Evolutionary conservation across 2,888 invertebrate species (phyloP), one percentile per base, ranked within the genome.

Genomic region (Lycaena phlaeas): DNA sequence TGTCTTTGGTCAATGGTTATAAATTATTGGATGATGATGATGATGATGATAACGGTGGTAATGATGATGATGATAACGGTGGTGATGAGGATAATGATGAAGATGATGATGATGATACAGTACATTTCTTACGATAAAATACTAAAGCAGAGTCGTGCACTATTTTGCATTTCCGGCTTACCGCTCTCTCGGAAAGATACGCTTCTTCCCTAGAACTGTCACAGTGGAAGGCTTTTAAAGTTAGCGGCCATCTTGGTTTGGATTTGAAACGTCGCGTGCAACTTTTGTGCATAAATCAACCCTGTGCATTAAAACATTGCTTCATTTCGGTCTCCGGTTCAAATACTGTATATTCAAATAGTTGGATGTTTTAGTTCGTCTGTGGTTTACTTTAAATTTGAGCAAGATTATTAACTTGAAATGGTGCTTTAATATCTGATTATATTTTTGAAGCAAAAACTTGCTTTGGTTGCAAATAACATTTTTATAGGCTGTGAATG

Each of bases 231-330:
- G n/a, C n/a, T n/a, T n/a, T n/a, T 18, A 11, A 34, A 34, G 18
- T 34, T 34, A 22, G 34, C 34, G 17, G 34, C 34, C 34, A 34
- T 34, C 34, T 34, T 34, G 18, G 22, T 22, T 9, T 2, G 22
- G 34, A 22, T 34, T 34, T 34, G 22, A 34, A 18, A 22, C 12
- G 18, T 34, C 34, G 22, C 18, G 22, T 22, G 11, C 17, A 22
- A 34, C 22, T 34, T 34, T 34, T 22, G 12, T 34, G 22, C 34
- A 34, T 34, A 34, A 34, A 34, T 22, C 22, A 3, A 18, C 34
- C 17, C 9, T 6, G 4, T 17, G 34, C 34, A 18, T 18, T 34
- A 18, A 4, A 15, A 31, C 17, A 11, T 10, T 22, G 18, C 18
- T 34, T 34, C 18, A n/a, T 18, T 34, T 34, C 5, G 22, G 4